phyloP scores from a whole-genome alignment of 2,888 invertebrate genomes.

The Ochlodes sylvanus region DNA sequence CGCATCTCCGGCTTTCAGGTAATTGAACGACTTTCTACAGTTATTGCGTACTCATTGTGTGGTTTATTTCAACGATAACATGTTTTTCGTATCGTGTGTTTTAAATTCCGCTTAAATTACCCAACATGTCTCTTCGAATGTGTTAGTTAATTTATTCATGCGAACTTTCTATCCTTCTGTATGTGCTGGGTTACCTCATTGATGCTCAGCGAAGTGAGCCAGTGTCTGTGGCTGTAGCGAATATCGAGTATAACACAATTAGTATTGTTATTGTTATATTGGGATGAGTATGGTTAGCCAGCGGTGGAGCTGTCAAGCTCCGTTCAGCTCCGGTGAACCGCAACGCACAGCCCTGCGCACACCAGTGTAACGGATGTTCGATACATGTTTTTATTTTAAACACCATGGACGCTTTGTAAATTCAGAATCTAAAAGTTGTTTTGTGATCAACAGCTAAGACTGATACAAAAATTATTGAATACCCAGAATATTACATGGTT shows the following conservation, averaged over 20 bases:
- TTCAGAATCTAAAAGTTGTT: conserved; percentile 13
- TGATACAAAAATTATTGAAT: neutral
- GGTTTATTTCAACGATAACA: conserved; percentile 52
- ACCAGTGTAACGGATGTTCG: conserved; percentile 71
- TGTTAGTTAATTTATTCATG: conserved; percentile 53
- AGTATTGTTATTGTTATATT: conserved; percentile 41
- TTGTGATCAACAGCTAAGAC: conserved; percentile 1
- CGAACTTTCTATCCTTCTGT: conserved; percentile 68
- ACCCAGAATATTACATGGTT: neutral
- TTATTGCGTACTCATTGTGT: conserved; percentile 58
- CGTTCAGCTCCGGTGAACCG: conserved; percentile 83
- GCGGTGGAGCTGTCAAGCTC: conserved; percentile 58
- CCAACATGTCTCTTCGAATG: conserved; percentile 44
- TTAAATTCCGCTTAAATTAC: conserved; percentile 45
- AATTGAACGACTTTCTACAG: conserved; percentile 71
- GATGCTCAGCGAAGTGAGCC: conserved; percentile 66
- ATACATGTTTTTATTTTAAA: conserved; percentile 55
- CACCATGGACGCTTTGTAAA: conserved; percentile 17
- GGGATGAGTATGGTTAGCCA: conserved; percentile 52
- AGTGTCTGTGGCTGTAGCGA: conserved; percentile 58
- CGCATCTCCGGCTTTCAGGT: conserved; percentile 84
- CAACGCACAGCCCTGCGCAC: conserved; percentile 72
- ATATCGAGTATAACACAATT: conserved; percentile 43
- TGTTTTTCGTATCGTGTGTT: conserved; percentile 40
- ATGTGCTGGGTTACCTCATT: conserved; percentile 61